These are phyloP conservation scores for Thamnophis sirtalis DNA, from an alignment of 2,113 vertebrate species.

Conservation along the genomic window DNA sequence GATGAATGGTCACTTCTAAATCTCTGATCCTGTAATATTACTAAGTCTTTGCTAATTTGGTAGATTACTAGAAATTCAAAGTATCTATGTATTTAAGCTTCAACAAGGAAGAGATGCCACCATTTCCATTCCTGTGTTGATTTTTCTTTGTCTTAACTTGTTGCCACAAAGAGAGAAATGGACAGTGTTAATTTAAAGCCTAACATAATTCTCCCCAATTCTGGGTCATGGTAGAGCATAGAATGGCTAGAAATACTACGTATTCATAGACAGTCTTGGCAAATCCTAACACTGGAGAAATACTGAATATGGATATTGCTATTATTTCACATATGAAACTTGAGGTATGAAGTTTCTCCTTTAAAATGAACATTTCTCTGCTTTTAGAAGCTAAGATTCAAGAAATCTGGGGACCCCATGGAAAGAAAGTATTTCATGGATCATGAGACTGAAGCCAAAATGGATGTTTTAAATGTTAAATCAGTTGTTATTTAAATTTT, in stretches of 20 bases:
- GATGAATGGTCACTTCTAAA: background rate
- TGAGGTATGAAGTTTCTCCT: background rate
- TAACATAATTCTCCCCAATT: background rate
- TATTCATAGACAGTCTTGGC: background rate
- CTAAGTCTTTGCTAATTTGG: background rate
- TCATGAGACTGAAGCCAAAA: background rate
- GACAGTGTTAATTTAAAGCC: background rate
- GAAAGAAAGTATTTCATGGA: background rate
- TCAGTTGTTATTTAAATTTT: no score
- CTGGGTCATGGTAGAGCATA: background rate
- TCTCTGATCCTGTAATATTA: background rate
- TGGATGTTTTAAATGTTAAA: background rate
- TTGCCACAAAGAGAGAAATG: background rate
- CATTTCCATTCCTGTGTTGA: background rate
- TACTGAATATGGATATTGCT: background rate
- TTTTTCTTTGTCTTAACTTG: background rate
- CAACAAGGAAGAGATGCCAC: background rate
- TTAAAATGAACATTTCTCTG: background rate
- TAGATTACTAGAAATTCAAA: background rate
- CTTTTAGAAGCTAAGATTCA: background rate
- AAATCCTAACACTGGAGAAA: background rate
- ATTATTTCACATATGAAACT: background rate
- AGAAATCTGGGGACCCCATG: background rate
- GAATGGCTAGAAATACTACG: background rate
- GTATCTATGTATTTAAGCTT: background rate